Conservation (phyloP, 2,113 vertebrate species). For the Hoplias malabaricus region DNA sequence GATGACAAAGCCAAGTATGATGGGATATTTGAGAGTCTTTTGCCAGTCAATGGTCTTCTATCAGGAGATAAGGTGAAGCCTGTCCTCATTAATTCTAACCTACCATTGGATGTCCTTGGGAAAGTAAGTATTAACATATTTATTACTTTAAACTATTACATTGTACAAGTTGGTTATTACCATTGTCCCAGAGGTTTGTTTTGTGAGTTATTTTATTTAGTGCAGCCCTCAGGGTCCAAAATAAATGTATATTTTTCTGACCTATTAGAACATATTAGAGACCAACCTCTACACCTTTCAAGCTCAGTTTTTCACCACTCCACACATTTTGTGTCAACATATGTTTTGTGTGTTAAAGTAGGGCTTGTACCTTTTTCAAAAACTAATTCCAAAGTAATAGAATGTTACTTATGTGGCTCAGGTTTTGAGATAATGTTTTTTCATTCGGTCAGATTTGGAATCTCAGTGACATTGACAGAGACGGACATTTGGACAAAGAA, state of each 20-base stretch:
- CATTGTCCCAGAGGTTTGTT: not conserved
- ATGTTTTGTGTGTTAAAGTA: too few relatives aligned
- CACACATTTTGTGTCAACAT: too few relatives aligned
- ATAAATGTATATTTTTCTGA: too few relatives aligned
- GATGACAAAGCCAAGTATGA: constrained; percentile 97
- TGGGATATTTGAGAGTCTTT: constrained; percentile 93
- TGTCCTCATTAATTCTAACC: constrained; percentile 95
- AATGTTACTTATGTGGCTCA: too few relatives aligned
- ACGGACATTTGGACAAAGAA: constrained; percentile 94
- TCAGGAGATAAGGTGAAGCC: constrained; percentile 96
- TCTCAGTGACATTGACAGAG: constrained; percentile 94
- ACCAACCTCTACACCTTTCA: too few relatives aligned
- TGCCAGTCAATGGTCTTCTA: constrained; percentile 87
- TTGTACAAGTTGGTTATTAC: not conserved
- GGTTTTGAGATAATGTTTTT: too few relatives aligned
- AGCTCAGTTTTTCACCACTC: too few relatives aligned
- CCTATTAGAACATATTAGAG: too few relatives aligned
- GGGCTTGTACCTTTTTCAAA: too few relatives aligned
- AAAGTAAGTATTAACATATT: constrained; percentile 73
- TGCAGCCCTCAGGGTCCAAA: not conserved
- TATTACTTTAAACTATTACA: not conserved
- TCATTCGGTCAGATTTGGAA: constrained; percentile 89
- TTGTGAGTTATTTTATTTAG: not conserved
- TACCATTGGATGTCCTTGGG: constrained; percentile 93
- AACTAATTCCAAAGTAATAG: too few relatives aligned